These are phyloP conservation scores for Alosa sapidissima DNA, from an alignment of 2,797 vertebrate species.

Conservation along the genomic window DNA sequence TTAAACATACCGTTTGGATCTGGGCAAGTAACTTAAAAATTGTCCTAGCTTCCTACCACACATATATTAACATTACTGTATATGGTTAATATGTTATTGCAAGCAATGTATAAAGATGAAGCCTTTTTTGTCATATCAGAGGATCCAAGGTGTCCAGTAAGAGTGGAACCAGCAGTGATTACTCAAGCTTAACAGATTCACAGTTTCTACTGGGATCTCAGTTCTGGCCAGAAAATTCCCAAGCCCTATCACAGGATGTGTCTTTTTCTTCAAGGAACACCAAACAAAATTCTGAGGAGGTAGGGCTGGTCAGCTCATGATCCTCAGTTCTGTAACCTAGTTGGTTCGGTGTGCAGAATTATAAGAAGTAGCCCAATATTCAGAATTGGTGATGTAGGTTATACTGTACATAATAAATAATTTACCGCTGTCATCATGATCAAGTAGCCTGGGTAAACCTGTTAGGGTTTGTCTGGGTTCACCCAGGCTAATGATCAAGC, in stretches of 20 bases:
- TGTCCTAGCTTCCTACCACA: background rate
- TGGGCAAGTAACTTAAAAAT: constrained; percentile 58
- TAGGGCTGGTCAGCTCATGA: constrained; percentile 57
- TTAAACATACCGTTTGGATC: constrained; percentile 64
- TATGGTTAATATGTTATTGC: too few species aligned
- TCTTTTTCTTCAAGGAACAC: constrained; percentile 70
- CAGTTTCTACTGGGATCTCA: constrained; percentile 90
- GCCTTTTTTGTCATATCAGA: background rate
- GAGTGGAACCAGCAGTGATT: constrained; percentile 57
- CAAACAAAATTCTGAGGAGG: constrained; percentile 86
- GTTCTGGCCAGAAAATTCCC: constrained; percentile 83
- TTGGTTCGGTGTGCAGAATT: background rate
- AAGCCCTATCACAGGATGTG: constrained; percentile 76
- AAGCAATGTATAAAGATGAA: background rate
- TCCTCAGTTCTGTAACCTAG: background rate
- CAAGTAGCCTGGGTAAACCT: too few species aligned
- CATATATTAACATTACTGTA: background rate
- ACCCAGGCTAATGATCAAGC: too few species aligned
- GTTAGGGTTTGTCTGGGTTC: too few species aligned
- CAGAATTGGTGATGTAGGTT: too few species aligned
- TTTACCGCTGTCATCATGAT: too few species aligned
- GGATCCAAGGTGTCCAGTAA: constrained; percentile 48
- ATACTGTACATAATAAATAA: too few species aligned
- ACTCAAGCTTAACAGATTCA: constrained; percentile 82
- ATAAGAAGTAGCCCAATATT: background rate